phyloP scores from a whole-genome alignment of 2,888 invertebrate genomes.

The Brenthis daphne region DNA sequence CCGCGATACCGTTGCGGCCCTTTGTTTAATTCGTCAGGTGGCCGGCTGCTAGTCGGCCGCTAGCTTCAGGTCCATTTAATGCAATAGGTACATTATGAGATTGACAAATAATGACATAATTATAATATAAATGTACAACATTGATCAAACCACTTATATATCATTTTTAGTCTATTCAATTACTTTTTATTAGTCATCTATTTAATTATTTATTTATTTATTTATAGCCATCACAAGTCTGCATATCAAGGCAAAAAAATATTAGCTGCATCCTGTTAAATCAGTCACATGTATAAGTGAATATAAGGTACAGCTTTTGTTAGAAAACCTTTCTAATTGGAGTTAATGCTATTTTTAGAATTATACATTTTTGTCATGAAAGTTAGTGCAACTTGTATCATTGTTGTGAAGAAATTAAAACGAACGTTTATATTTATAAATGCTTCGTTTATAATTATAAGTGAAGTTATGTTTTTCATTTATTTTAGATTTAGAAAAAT shows the following conservation, averaged over 20 bases:
- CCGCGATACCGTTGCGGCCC: no score
- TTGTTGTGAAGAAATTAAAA: not conserved
- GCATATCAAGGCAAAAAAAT: not conserved
- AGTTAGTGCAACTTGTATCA: not conserved
- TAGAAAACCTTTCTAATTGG: conserved; percentile 14
- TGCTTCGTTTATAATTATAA: not conserved
- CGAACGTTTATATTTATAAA: not conserved
- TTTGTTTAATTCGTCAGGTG: no score
- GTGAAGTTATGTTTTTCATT: conserved; percentile 13
- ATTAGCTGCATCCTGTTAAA: not conserved
- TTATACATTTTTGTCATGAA: not conserved
- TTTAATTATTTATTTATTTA: conserved; percentile 2
- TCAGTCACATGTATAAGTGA: not conserved
- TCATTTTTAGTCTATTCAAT: no score
- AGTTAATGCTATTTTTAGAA: conserved; percentile 13
- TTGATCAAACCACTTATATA: no score
- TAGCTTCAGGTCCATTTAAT: no score
- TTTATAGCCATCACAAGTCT: not conserved
- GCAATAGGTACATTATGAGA: no score
- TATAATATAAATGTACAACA: no score
- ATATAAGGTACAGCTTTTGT: not conserved
- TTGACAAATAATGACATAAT: no score
- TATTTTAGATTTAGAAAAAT: conserved; percentile 6
- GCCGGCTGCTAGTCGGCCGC: no score
- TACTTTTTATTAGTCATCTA: conserved; percentile 9